Conservation (phyloP, 92 coral and sea anemone species). For the Parazoanthus atlanticus region DNA sequence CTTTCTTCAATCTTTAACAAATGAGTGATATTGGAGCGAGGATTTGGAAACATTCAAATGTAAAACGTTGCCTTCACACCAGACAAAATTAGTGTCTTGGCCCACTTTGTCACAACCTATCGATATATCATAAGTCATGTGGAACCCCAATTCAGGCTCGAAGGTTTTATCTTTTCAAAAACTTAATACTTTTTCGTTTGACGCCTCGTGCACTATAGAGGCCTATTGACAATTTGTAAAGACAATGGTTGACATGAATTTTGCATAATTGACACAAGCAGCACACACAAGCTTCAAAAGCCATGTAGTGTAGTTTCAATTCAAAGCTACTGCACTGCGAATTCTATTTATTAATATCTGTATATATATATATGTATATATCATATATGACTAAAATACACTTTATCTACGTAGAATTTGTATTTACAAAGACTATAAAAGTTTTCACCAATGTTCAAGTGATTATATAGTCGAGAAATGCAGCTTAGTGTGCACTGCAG, state of each 20-base stretch:
- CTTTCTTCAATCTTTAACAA: neutral
- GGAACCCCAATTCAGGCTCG: neutral
- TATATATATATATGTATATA: conserved; percentile 11
- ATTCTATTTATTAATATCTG: conserved; percentile 33
- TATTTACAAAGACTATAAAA: conserved; percentile 30
- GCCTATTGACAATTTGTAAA: neutral
- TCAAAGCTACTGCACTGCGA: neutral
- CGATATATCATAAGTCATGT: neutral
- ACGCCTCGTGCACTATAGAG: conserved; percentile 8
- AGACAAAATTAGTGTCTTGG: neutral
- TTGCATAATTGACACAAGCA: conserved; percentile 52
- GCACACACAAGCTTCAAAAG: conserved; percentile 4
- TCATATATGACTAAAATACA: conserved; percentile 27
- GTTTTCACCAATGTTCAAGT: conserved; percentile 12
- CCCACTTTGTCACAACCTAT: neutral
- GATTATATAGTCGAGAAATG: neutral
- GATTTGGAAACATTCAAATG: conserved; percentile 32
- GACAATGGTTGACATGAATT: conserved; percentile 61
- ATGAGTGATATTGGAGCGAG: conserved; percentile 14
- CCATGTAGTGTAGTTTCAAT: neutral
- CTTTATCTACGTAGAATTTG: conserved; percentile 33
- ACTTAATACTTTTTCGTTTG: conserved; percentile 6
- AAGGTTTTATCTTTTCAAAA: conserved; percentile 14
- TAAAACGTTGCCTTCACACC: neutral
- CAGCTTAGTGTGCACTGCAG: conserved; percentile 24